These are phyloP conservation scores for Xenopus borealis DNA, from an alignment of 2,113 vertebrate species.

Conservation along the genomic window DNA sequence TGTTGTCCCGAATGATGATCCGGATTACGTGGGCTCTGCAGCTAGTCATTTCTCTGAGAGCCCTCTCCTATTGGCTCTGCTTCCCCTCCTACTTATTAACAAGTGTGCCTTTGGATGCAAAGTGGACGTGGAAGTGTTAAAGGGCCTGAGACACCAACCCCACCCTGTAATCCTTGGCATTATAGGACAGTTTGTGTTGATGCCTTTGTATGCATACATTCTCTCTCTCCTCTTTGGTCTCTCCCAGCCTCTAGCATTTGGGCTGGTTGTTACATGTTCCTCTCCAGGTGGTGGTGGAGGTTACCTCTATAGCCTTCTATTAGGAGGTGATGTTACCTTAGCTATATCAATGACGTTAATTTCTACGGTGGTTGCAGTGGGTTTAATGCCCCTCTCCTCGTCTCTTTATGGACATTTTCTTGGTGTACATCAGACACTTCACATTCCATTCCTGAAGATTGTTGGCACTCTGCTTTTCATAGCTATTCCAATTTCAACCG, in stretches of 20 bases:
- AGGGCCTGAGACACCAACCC: slow-evolving; percentile 69
- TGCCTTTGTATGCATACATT: slow-evolving; percentile 84
- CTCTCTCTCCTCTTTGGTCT: slow-evolving; percentile 71
- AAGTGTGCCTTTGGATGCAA: slow-evolving; percentile 94
- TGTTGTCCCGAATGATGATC: slow-evolving; percentile 60
- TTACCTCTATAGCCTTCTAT: slow-evolving; percentile 86
- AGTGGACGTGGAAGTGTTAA: slow-evolving; percentile 81
- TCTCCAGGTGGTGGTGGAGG: slow-evolving; percentile 82
- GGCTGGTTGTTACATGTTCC: slow-evolving; percentile 85
- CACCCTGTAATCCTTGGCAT: slow-evolving; percentile 78
- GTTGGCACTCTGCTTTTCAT: slow-evolving; percentile 85
- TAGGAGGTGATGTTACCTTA: slow-evolving; percentile 84
- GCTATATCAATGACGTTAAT: slow-evolving; percentile 89
- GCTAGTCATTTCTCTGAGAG: slow-evolving; percentile 82
- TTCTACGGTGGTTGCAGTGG: slow-evolving; percentile 82
- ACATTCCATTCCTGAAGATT: slow-evolving; percentile 86
- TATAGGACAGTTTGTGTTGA: slow-evolving; percentile 81
- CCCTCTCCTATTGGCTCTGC: slow-evolving; percentile 78
- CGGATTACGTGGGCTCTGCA: slow-evolving; percentile 47
- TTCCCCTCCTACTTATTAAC: slow-evolving; percentile 88
- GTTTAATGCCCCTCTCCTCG: slow-evolving; percentile 82
- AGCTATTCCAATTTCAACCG: slow-evolving; percentile 82
- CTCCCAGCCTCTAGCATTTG: slow-evolving; percentile 77
- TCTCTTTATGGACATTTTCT: slow-evolving; percentile 76
- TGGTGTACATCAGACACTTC: slow-evolving; percentile 79